Evolutionary conservation across 2,113 vertebrate genomes (phyloP).

Genomic region (Excalfactoria chinensis): DNA sequence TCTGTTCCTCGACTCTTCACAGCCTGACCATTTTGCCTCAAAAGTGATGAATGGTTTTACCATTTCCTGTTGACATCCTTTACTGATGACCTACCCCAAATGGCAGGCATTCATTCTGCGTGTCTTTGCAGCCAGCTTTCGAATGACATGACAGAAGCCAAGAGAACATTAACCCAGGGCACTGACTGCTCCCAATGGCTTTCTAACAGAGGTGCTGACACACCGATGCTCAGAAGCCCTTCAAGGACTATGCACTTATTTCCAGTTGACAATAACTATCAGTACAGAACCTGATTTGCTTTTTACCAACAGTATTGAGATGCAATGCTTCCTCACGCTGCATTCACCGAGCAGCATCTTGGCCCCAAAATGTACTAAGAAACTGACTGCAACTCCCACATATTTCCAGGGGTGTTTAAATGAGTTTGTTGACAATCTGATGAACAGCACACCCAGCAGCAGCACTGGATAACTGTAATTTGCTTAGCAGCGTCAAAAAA

Average conservation of each 20-base stretch:
- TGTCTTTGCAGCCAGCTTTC: neutral
- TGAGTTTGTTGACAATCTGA: neutral
- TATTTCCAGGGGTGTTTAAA: neutral
- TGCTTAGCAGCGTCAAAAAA: neutral
- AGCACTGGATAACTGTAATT: neutral
- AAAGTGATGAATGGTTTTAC: neutral
- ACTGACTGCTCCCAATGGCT: neutral
- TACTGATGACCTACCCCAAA: neutral
- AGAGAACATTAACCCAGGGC: neutral
- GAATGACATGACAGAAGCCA: neutral
- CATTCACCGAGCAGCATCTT: neutral
- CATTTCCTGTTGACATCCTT: neutral
- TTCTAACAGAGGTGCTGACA: neutral
- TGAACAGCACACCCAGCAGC: neutral
- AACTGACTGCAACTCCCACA: neutral
- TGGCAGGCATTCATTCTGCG: fast-evolving
- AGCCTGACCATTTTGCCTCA: neutral
- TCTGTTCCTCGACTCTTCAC: neutral
- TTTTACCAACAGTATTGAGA: neutral
- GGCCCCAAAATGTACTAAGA: neutral
- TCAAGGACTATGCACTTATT: neutral
- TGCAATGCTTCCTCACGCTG: fast-evolving
- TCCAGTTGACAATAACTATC: neutral
- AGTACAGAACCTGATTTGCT: neutral
- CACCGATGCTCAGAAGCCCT: neutral